Conservation (phyloP, 2,888 invertebrate species). For the Drosophila cognata region DNA sequence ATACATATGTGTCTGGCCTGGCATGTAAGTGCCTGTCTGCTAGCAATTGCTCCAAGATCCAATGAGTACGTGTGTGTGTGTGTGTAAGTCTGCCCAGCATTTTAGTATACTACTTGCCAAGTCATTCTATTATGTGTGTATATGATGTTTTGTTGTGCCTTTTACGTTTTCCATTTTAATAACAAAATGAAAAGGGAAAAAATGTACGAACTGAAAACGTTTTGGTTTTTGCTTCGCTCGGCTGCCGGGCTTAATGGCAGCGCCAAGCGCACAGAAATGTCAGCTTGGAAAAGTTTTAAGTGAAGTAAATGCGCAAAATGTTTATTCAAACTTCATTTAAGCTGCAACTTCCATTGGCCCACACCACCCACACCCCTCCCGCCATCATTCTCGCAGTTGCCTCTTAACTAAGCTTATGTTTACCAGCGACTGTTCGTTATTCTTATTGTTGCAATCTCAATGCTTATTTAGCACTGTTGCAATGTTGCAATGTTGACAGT, state of each 20-base stretch:
- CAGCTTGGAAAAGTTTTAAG: slow-evolving; percentile 74
- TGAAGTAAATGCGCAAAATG: slow-evolving; percentile 81
- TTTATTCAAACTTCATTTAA: slow-evolving; percentile 81
- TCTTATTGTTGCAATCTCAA: slow-evolving; percentile 14
- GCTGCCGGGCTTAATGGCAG: slow-evolving; percentile 63
- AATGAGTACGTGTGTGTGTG: slow-evolving; percentile 8
- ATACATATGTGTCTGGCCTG: slow-evolving; percentile 54
- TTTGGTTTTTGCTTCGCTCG: slow-evolving; percentile 53
- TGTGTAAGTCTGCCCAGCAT: slow-evolving; percentile 44
- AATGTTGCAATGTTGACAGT: slow-evolving; percentile 53
- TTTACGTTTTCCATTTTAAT: slow-evolving; percentile 49
- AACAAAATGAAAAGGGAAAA: slow-evolving; percentile 39
- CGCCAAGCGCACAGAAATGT: slow-evolving; percentile 57
- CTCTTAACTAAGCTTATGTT: slow-evolving; percentile 76
- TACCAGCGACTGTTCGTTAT: slow-evolving; percentile 47
- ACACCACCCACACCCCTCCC: not conserved
- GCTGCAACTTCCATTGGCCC: slow-evolving; percentile 58
- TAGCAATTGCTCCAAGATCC: slow-evolving; percentile 19
- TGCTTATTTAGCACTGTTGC: slow-evolving; percentile 52
- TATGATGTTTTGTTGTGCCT: slow-evolving; percentile 13
- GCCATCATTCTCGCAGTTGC: slow-evolving; percentile 33
- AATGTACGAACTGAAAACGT: slow-evolving; percentile 44
- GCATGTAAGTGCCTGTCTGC: slow-evolving; percentile 55
- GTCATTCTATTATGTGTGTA: slow-evolving; percentile 64
- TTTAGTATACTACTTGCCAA: slow-evolving; percentile 72